Evolutionary conservation across 2,113 vertebrate species (phyloP).

Genomic region (Xenopus laevis): DNA sequence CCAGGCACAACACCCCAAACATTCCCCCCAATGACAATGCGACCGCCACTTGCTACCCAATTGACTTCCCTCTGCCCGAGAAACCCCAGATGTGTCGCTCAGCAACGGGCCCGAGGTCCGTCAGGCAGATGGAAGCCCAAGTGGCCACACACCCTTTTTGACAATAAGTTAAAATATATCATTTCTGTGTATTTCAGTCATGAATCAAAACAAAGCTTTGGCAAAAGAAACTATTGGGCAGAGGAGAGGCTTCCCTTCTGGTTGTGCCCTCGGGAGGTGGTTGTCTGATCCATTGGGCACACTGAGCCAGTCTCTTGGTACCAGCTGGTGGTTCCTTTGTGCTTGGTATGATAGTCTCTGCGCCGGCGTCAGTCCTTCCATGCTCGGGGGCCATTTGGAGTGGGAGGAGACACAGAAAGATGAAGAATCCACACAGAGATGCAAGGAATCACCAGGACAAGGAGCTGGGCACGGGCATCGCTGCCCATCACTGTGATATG

Average conservation of each 20-base stretch:
- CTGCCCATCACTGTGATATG: slow-evolving; percentile 1
- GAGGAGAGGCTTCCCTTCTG: background rate
- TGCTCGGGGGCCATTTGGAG: background rate
- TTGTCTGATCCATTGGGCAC: background rate
- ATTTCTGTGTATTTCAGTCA: slow-evolving; percentile 20
- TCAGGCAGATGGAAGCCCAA: slow-evolving; percentile 19
- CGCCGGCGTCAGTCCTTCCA: background rate
- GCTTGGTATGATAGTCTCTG: slow-evolving; percentile 23
- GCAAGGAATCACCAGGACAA: background rate
- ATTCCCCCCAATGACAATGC: too few relatives aligned
- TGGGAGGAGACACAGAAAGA: slow-evolving; percentile 5
- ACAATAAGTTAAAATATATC: slow-evolving; percentile 44
- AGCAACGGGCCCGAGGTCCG: background rate
- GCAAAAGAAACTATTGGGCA: slow-evolving; percentile 32
- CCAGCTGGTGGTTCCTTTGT: slow-evolving; percentile 13
- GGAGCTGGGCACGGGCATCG: background rate
- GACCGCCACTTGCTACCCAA: background rate
- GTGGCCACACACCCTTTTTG: slow-evolving; percentile 10
- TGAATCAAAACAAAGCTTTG: slow-evolving; percentile 24
- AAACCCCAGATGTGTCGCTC: background rate
- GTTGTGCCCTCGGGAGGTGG: background rate
- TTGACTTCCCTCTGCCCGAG: background rate
- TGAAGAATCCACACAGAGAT: slow-evolving; percentile 12
- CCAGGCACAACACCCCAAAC: too few relatives aligned
- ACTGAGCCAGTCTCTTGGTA: background rate